Evolutionary conservation across 1,140 invertebrate genomes (phyloP).

Genomic region (Kradibia gibbosae): DNA sequence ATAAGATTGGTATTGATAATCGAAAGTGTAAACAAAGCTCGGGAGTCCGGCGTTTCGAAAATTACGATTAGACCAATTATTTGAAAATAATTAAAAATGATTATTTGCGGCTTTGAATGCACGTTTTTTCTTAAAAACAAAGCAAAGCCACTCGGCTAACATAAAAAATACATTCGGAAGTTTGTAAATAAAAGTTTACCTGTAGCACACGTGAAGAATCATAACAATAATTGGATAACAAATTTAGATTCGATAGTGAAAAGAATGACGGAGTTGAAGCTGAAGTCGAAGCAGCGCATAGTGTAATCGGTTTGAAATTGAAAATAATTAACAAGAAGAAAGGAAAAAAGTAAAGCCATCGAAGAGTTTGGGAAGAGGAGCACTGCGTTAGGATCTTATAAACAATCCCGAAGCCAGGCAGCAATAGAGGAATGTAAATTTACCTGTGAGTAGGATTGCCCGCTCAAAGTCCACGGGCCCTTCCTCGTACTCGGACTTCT

Average conservation of each 20-base stretch:
- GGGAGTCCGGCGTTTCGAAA: no score
- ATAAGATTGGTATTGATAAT: no score
- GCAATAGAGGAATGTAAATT: no score
- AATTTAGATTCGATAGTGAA: background rate
- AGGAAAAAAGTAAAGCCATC: no score
- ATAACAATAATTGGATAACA: background rate
- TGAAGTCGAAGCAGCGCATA: no score
- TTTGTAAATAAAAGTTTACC: background rate
- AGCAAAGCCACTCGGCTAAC: background rate
- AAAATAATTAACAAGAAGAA: no score
- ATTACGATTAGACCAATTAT: background rate
- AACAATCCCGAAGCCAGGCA: no score
- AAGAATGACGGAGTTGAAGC: no score
- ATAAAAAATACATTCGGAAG: constrained; percentile 3
- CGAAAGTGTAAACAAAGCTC: no score
- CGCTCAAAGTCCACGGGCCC: constrained; percentile 48
- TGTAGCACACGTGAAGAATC: background rate
- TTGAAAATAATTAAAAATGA: background rate
- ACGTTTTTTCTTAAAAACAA: background rate
- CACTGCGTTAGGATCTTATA: no score
- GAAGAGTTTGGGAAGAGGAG: no score
- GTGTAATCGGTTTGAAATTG: no score
- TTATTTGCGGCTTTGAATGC: background rate
- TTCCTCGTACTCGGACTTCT: constrained; percentile 43
- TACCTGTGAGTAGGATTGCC: constrained; percentile 47